These are phyloP conservation scores for Dreissena polymorpha DNA, from an alignment of 1,140 invertebrate genomes.

Conservation along the genomic window DNA sequence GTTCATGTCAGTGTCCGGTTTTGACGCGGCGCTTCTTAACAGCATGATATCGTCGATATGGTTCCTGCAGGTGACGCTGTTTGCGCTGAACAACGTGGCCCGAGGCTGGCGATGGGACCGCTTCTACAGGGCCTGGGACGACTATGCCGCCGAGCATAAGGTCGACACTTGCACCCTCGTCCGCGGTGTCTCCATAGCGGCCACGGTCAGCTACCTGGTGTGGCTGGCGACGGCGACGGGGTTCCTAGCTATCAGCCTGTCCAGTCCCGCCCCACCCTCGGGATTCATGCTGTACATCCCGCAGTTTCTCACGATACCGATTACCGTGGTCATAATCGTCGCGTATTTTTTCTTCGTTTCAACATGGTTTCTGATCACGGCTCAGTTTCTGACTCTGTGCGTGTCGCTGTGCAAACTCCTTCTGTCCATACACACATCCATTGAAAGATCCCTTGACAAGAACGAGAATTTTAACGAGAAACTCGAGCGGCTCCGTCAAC, in stretches of 20 bases:
- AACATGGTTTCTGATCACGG: conserved; percentile 42
- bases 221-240: conserved; percentile 11
- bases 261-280: conserved; percentile 5
- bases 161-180: background rate
- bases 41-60: conserved; percentile 36
- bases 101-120: conserved; percentile 15
- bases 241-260: conserved; percentile 14
- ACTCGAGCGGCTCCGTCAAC: conserved; percentile 28
- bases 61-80: conserved; percentile 42
- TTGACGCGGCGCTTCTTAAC: conserved; percentile 24
- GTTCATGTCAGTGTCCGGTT: conserved; percentile 14
- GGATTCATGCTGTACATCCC: conserved; percentile 10
- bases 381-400: conserved; percentile 27
- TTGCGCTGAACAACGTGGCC: conserved; percentile 14
- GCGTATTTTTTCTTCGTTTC: conserved; percentile 46
- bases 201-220: conserved; percentile 1
- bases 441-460: background rate
- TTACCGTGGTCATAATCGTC: conserved; percentile 1
- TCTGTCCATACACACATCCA: background rate
- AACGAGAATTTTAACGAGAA: conserved; percentile 1
- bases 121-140: conserved; percentile 41
- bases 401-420: conserved; percentile 14
- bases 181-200: background rate
- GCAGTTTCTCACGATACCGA: background rate
- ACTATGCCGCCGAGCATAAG: conserved; percentile 7